Base-by-base conservation (phyloP, 1,140 invertebrate genomes). In the Tenebrio molitor region DNA sequence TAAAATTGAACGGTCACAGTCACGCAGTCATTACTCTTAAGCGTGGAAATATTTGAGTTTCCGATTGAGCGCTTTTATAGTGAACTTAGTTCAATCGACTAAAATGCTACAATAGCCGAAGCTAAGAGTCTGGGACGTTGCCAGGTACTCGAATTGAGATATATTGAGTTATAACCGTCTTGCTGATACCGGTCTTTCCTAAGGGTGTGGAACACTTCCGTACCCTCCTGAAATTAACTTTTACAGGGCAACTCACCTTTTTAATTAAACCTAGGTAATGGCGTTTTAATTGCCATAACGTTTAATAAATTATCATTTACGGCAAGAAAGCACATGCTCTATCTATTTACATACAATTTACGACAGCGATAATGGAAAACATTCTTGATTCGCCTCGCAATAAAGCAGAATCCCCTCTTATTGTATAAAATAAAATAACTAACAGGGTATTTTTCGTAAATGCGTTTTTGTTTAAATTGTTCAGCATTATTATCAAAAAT, bases 161-260 rank as follows among this genome's bases (percentile, higher is more conserved):
- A 66, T 66, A 66, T 66, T 44, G 64, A 41, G 36, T 66, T 66
- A 66, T 66, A 66, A 66, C 64, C 64, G 36, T 66, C 64, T 44
- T 66, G 64, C 64, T 66, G 64, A 41, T 66, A 66, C 39, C 42
- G 42, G 36, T 21, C 42, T 66, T 66, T 66, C 39, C 36, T 66
- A 21, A 66, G 50, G 50, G 50, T 29, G 50, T 58, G 50, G 50
- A 58, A 29, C 50, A 58, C 50, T 58, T 58, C 50, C 50, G 50
- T 21, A 58, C 50, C 50, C 50, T 58, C 29, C 50, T 58, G 50
- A 58, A 58, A 58, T 58, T 58, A 58, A 58, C 50, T 58, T 58
- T 58, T 58, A 29, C 50, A 25, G 23, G 23, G 50, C 23, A 12
- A 25, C 23, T 58, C 50, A 58, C 50, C 50, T 58, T 58, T 58